Base-by-base conservation (phyloP, 2,888 invertebrate genomes). In the Scrobipalpa atriplicella region DNA sequence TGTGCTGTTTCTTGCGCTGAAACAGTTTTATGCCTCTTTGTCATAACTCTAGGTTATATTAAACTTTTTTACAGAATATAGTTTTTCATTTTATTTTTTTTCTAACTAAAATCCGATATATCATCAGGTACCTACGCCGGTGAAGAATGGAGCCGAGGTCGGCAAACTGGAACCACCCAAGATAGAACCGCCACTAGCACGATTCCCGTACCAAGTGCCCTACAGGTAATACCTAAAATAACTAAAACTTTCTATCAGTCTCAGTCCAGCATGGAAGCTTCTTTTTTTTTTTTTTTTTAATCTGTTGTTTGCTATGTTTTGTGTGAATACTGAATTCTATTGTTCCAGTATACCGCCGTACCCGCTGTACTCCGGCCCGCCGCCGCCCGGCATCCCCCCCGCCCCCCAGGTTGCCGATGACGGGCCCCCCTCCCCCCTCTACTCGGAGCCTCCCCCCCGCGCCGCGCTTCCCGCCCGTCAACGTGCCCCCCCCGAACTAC, bases 401-500 rank as follows among this genome's bases (percentile, higher is more conserved):
- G 66, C 82, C 83, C 2, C 82, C 92, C 0, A 88, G 93, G 73
- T 84, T 93, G 9, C 89, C 92, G 0, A 84, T 90, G 41, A 71
- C 86, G 68, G 79, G 85, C 72, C 74, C 85, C 62, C 84, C 82
- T 18, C 78, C 82, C 51, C 65, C 87, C 11, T 92, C 38, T 93
- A 93, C 70, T 74, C 90, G 6, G 89, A 93, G 67, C 92, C 92
- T 0, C 91, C 93, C 0, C 91, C 92, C 1, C 6, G 16, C 47
- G 67, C 62, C 68, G 19, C 77, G 87, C 52, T 86, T 81, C 70
- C 81, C 87, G 3, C 79, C 90, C 19, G 86, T 87, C 52, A 82
- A 87, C 75, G 81, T 93, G 63, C 87, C 94, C 61, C 90, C 90
- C 21, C 90, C 89, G 9, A 80, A 85, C 71, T 90, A 88, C 79